A percentile compares a stretch with the other conserved stretches of the same genome.
Conservation (phyloP, 2,888 invertebrate genomes). For the Thymelicus acteon region DNA sequence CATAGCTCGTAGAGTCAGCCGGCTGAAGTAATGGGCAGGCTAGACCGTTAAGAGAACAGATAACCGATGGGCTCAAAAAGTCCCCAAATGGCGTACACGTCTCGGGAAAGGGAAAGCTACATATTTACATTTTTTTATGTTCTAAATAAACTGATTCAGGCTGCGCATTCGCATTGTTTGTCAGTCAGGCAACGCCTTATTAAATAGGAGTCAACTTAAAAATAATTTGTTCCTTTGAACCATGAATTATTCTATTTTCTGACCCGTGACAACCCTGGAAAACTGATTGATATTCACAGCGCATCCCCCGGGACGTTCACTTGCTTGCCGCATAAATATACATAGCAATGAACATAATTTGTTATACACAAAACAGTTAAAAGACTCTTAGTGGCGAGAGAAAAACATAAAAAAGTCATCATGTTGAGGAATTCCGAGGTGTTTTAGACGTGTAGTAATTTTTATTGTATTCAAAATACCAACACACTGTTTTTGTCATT, state of each 20-base stretch:
- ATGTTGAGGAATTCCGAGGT: not conserved
- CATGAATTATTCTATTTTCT: not conserved
- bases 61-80: too few species aligned
- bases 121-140: too few species aligned
- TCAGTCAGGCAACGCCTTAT: too few species aligned
- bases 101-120: too few species aligned
- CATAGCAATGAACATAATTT: constrained; percentile 30
- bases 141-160: too few species aligned
- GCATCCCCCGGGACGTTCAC: constrained; percentile 35
- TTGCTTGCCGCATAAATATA: constrained; percentile 40
- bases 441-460: not conserved
- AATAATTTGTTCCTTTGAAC: not conserved
- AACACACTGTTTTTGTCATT: not conserved
- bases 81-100: too few species aligned
- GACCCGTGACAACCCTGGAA: constrained; percentile 8
- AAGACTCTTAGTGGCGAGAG: constrained; percentile 12
- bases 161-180: too few species aligned
- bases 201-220: not conserved
- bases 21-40: too few species aligned
- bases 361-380: constrained; percentile 22
- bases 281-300: constrained; percentile 44
- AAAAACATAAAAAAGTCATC: constrained; percentile 1
- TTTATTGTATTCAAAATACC: not conserved
- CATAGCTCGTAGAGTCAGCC: too few species aligned
- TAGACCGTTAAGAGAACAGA: too few species aligned